Evolutionary conservation across 2,797 vertebrate species (phyloP).

Genomic region (Nothura maculosa): DNA sequence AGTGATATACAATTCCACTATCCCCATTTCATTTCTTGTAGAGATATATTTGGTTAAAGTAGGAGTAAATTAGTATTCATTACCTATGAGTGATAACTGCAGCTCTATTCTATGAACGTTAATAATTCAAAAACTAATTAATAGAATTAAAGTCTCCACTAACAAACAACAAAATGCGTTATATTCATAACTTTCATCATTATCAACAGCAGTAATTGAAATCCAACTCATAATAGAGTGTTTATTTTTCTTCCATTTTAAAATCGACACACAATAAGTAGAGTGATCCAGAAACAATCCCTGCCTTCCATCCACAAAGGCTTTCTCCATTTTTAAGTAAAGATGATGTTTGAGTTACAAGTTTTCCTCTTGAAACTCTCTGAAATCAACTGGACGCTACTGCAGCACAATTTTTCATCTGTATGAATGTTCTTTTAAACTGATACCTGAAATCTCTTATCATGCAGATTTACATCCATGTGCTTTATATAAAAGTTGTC

Average conservation of each 20-base stretch:
- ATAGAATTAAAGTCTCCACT: not conserved
- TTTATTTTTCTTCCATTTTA: not conserved
- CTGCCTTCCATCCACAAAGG: not conserved
- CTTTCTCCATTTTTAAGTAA: not conserved
- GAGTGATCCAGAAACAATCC: not conserved
- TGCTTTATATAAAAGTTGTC: not conserved
- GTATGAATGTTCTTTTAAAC: not conserved
- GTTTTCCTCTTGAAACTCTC: not conserved
- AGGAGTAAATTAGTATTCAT: not conserved
- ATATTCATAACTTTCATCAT: not conserved
- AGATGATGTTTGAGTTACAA: not conserved
- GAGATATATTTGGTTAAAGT: not conserved
- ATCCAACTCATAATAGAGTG: not conserved
- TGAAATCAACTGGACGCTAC: not conserved
- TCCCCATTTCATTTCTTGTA: not conserved
- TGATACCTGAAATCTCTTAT: not conserved
- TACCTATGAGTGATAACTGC: not conserved
- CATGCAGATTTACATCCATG: not conserved
- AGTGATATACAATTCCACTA: not conserved
- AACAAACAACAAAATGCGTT: not conserved
- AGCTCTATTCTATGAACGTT: not conserved
- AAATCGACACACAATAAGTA: not conserved
- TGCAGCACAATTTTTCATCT: not conserved
- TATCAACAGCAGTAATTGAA: not conserved
- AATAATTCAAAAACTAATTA: not conserved